These are phyloP conservation scores for Tiaroga cobitis DNA, from an alignment of 2,797 vertebrate species.

Conservation along the genomic window DNA sequence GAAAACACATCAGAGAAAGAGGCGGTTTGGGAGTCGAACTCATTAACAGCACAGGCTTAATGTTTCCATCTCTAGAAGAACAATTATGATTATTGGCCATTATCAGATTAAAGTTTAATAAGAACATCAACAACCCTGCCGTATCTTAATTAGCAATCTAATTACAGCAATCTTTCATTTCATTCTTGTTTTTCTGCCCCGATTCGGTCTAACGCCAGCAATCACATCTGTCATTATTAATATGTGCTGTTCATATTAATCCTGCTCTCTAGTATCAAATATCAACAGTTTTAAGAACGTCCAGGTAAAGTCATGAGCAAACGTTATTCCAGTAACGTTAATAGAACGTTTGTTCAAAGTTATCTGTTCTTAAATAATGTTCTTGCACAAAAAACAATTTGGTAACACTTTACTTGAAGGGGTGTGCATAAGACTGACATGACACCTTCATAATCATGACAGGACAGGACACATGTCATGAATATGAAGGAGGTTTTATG, in stretches of 20 bases:
- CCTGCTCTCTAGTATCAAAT: background rate
- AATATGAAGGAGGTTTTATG: too few relatives aligned
- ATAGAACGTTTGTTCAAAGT: too few relatives aligned
- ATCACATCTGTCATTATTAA: background rate
- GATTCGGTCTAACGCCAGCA: background rate
- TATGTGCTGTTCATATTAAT: background rate
- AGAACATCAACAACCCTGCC: background rate
- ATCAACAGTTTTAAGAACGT: too few relatives aligned
- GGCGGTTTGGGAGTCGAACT: conserved; percentile 5
- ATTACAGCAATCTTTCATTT: background rate
- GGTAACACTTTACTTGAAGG: too few relatives aligned
- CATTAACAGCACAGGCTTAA: background rate
- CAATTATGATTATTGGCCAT: conserved; percentile 17
- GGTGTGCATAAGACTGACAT: too few relatives aligned
- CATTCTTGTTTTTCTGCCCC: background rate
- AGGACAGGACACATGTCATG: too few relatives aligned
- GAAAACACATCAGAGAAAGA: background rate
- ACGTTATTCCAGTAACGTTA: too few relatives aligned
- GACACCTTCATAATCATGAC: too few relatives aligned
- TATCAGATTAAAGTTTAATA: conserved; percentile 29
- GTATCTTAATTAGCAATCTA: conserved; percentile 11
- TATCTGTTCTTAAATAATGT: too few relatives aligned
- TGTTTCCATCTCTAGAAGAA: background rate
- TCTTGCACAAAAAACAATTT: too few relatives aligned
- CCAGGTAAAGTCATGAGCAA: too few relatives aligned